Evolutionary conservation across 1,140 invertebrate species (phyloP), one percentile per base, ranked within the genome.

Genomic region (Condylostylus longicornis): DNA sequence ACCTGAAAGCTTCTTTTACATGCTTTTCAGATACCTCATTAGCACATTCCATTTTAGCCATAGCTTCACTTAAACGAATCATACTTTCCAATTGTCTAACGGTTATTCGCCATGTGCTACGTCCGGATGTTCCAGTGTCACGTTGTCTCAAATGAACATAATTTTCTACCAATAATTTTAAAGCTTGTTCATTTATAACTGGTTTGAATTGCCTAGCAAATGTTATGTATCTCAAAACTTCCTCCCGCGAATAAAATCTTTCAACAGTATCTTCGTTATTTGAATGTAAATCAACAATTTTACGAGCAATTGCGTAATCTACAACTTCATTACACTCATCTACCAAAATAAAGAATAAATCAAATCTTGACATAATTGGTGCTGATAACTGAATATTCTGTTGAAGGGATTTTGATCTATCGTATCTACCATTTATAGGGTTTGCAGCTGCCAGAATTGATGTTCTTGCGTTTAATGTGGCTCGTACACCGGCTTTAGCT

Each of bases 311-410:
- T 1, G 88, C 88, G 58, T 91, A 95, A 65, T 98, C 94, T 2
- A 86, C 76, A 41, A 89, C 77, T 64, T 94, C 88, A 61, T 90
- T 94, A 49, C 84, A 86, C 56, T 96, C 89, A 62, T 96, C 91
- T 4, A 98, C 82, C 1, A 99, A 67, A 48, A 99, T 90, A 64
- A 99, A 99, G 65, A 98, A 98, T 1, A 98, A 65, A 69, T 99
- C 96, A 61, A 99, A 99, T 54, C 96, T 71, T 0, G 95, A 98
- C 93, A 99, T 98, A 49, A 99, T 98, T 1, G 96, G 95, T 0
- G 94, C 91, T 1, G 85, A 80, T 8, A 99, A 63, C 2, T 77
- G 68, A 1, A 99, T 82, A 62, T 99, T 99, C 54, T 98, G 88
- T 46, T 94, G 84, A 2, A 99, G 64, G 1, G 91, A 91, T 57